Base-by-base conservation (phyloP, 2,888 invertebrate genomes). In the Leptopilina myrica region DNA sequence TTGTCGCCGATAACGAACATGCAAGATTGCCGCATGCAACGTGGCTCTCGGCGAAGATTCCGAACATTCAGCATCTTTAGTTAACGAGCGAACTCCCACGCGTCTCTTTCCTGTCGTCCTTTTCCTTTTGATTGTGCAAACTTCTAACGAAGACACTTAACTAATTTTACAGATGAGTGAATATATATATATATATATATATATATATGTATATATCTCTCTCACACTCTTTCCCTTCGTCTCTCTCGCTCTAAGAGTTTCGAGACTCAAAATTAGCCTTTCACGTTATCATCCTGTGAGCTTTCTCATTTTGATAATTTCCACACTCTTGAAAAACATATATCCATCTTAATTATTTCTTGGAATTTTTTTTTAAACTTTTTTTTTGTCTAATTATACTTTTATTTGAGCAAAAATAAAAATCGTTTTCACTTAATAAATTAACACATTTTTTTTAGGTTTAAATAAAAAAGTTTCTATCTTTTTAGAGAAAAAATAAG, bases 61-160 rank as follows among this genome's bases (percentile, higher is more conserved):
- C 33, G 73, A 73, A 15, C 56, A 59, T 59, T 73, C 56, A 73
- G 56, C 73, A 73, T 73, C 73, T 73, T 73, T 59, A 33, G 40
- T 40, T 73, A 59, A 73, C 56, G 56, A 40, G 40, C n/a, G 53
- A 56, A 73, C 40, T 73, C 33, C n/a, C 40, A 11, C n/a, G 73
- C 53, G 26, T 59, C 73, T 73, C 15, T 56, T 73, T 73, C 40
- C 53, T 73, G 40, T 73, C 73, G n/a, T 40, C 26, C n/a, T 15
- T 26, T 40, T 73, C 15, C 15, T 40, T 40, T 73, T 40, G 66
- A 66, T 66, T 66, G 43, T 46, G 40, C 9, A 73, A 73, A 73
- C 53, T 73, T 73, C 40, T 40, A 40, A 40, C 73, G 33, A 73
- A 73, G 56, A 73, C 40, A 56, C 15, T n/a, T 33, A 56, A 59